Conservation (phyloP, 2,113 vertebrate genomes). For the Xiphorhynchus elegans region DNA sequence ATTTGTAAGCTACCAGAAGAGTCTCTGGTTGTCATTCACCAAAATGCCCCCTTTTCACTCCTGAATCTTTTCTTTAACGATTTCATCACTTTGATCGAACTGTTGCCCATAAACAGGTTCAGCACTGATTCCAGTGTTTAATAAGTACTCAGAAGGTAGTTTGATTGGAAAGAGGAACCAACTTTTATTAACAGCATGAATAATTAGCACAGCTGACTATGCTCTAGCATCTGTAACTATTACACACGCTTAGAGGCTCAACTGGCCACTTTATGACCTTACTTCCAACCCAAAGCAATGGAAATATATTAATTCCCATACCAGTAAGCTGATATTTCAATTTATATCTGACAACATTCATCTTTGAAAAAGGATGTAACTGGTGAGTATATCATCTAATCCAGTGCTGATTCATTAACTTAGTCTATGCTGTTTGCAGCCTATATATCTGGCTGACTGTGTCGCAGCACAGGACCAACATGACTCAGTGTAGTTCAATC, state of each 20-base stretch:
- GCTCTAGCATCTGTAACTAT: neutral
- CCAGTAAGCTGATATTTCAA: neutral
- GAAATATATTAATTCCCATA: neutral
- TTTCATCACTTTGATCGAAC: slow-evolving; percentile 26
- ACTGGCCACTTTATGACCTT: neutral
- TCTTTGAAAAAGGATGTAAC: neutral
- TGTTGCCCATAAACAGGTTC: slow-evolving; percentile 33
- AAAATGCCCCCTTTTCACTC: neutral
- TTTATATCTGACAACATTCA: neutral
- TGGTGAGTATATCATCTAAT: neutral
- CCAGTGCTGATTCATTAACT: neutral
- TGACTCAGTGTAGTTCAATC: neutral
- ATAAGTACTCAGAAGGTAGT: neutral
- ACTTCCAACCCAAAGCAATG: neutral
- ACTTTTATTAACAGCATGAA: neutral
- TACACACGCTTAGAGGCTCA: neutral
- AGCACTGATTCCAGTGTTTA: slow-evolving; percentile 4
- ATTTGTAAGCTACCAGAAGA: neutral
- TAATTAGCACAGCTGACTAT: neutral
- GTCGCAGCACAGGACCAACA: neutral
- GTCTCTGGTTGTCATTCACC: neutral
- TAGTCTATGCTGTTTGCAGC: neutral
- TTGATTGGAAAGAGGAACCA: neutral
- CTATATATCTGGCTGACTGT: neutral
- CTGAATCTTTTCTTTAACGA: neutral